Base-by-base conservation (phyloP, 1,140 invertebrate species). In the Drosophila varians region DNA sequence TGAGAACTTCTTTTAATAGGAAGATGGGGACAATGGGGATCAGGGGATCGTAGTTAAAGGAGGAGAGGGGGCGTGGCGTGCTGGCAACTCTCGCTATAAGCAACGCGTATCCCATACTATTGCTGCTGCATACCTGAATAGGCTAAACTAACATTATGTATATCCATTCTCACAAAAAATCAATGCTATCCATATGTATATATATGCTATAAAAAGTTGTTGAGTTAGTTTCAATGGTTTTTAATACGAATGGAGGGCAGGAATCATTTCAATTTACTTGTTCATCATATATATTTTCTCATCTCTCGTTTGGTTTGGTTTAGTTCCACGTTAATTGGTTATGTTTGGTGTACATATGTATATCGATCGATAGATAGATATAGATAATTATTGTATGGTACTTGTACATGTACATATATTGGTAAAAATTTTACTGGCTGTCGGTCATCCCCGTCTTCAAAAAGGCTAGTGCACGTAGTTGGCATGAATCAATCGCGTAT, bases 211-310 rank as follows among this genome's bases (percentile, higher is more conserved):
- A 87, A 80, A 86, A 87, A 87, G 78, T 71, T 84, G 78, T 71
- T 84, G 80, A 80, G 80, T 84, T 84, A 86, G 80, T 84, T 84
- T 80, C 62, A 86, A 84, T 87, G 73, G 73, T 87, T 87, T 86
- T 86, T 87, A 84, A 87, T 87, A 89, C 86, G 86, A 89, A 89
- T 89, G 86, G 86, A 89, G 86, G 84, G 86, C 86, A 89, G 86
- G 86, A 89, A 89, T 89, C 86, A 89, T 84, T 89, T 89, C 86
- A 86, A 87, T 80, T 80, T 80, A 87, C 82, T 87, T 87, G 82
- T 72, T 86, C 73, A 68, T 74, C 47, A 49, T 55, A 28, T 52
- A n/a, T n/a, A n/a, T 74, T 46, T 69, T 65, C 21, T 69, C 61
- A 40, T 76, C 56, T 47, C 55, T 71, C 49, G 60, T 77, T 73